phyloP scores from a whole-genome alignment of 2,797 vertebrate species.

The Pantherophis vulpinus region DNA sequence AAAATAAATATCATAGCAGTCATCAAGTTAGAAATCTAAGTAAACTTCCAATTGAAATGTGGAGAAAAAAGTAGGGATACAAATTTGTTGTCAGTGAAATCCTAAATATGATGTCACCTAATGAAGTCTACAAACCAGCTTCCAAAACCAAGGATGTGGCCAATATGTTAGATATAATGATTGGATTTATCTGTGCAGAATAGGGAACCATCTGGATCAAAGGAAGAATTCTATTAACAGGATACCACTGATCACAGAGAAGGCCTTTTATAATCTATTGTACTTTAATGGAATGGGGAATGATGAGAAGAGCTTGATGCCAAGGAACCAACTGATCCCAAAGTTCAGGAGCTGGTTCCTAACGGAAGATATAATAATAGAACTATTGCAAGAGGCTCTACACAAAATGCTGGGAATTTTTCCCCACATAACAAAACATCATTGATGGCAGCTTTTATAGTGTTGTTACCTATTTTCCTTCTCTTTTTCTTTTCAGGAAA shows the following conservation, averaged over 20 bases:
- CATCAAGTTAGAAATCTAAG: background rate
- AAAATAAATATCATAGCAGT: background rate
- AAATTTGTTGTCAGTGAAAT: background rate
- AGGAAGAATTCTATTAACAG: background rate
- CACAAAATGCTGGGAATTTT: background rate
- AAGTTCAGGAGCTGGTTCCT: background rate
- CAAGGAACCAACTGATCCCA: background rate
- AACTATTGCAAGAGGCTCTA: background rate
- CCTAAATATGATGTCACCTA: background rate
- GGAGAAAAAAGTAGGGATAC: background rate
- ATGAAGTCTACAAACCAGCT: background rate
- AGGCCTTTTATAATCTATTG: background rate
- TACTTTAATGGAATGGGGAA: background rate
- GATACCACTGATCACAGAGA: background rate
- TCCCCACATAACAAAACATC: background rate
- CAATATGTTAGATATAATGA: background rate
- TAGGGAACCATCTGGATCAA: background rate
- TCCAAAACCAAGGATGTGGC: background rate
- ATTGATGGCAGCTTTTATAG: background rate
- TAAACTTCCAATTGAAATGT: background rate
- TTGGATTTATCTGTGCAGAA: background rate
- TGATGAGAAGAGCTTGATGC: background rate
- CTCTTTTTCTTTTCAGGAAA: background rate
- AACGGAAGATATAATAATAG: background rate
- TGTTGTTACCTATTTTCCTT: background rate